Conservation (phyloP, 2,888 invertebrate species). For the Drosophila pseudotakahashii region DNA sequence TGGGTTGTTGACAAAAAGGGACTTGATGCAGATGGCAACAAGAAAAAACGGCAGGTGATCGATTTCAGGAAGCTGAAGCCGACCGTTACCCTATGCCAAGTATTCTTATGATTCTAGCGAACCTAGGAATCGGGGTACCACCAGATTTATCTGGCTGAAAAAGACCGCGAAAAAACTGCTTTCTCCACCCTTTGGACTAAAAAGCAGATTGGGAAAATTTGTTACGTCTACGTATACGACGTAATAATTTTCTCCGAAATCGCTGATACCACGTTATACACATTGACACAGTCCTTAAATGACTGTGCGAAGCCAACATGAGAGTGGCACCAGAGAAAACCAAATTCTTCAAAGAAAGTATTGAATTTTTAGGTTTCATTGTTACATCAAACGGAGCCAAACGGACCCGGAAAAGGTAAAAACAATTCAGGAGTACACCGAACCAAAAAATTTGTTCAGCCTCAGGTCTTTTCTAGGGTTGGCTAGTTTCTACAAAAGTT, state of each 20-base stretch:
- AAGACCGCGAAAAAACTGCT: no score
- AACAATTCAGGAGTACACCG: not conserved
- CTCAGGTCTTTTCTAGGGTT: constrained; percentile 7
- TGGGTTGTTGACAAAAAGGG: no score
- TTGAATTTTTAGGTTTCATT: constrained; percentile 2
- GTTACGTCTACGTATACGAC: not conserved
- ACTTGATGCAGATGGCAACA: no score
- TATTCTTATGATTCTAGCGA: no score
- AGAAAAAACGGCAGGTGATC: no score
- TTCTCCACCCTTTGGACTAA: not conserved
- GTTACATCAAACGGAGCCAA: constrained; percentile 5
- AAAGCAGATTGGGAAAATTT: no score
- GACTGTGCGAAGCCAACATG: no score
- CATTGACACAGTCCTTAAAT: no score
- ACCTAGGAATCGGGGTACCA: no score
- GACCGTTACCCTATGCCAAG: not conserved
- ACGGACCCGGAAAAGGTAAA: constrained; percentile 9
- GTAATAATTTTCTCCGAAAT: not conserved
- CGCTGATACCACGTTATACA: no score
- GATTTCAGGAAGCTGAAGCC: no score
- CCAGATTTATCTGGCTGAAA: no score
- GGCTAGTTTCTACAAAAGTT: constrained; percentile 4
- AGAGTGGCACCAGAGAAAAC: not conserved
- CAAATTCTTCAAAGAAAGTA: constrained; percentile 1
- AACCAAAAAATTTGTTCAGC: constrained; percentile 12